Base-by-base conservation (phyloP, 2,797 vertebrate species). In the Labroides dimidiatus region DNA sequence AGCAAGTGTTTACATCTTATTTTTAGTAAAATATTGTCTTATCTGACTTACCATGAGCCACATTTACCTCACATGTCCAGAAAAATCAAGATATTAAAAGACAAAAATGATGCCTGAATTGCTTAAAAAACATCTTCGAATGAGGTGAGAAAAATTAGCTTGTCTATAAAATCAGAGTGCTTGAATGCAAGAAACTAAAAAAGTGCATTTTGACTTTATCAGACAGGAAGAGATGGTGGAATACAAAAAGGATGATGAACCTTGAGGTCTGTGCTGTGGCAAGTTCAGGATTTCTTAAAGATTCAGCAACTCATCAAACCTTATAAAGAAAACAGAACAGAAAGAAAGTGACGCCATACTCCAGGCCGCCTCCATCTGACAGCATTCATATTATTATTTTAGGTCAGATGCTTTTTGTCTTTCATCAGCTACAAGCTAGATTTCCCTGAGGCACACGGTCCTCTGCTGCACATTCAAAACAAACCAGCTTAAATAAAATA, bases 401-500 rank as follows among this genome's bases (percentile, higher is more conserved):
- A 62, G 27, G 68, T 68, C 72, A 71, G 27, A 48, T 14, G 30
- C 41, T 41, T 72, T 75, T 64, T 59, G 61, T 39, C 59, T 56
- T 55, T 69, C 54, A 51, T 75, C 61, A 54, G 36, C 20, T 19
- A 11, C 56, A 43, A 60, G 37, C 30, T 47, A 42, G 56, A 73
- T 68, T 59, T 65, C 56, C 64, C 58, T 0, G 51, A 42, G 55
- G 70, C 41, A 23, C 16, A 58, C 2, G 7, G 17, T 56, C 48
- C 13, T 65, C 67, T 64, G 51, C 66, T 47, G 16, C 69, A 43
- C 61, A 41, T 54, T 53, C 24, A 54, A 58, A 85, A 75, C 75
- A 81, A 78, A 69, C 67, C 62, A 42, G 62, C 77, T 73, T 80
- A 47, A 80, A 76, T 80, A 49, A 65, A 77, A 82, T 6, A 68